Evolutionary conservation across 2,113 vertebrate genomes (phyloP).

Genomic region (Nerophis lumbriciformis): DNA sequence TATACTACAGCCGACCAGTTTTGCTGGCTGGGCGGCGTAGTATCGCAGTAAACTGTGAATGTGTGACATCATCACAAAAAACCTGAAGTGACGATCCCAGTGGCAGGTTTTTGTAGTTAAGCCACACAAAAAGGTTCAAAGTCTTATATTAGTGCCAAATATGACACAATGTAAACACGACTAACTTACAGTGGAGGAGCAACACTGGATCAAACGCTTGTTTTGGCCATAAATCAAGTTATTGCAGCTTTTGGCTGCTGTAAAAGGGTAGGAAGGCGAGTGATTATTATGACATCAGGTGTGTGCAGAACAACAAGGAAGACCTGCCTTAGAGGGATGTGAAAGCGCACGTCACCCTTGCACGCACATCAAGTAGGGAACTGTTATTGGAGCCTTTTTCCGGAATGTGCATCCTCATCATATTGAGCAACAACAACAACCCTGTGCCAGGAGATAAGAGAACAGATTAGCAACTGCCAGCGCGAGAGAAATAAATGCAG

Average conservation of each 20-base stretch:
- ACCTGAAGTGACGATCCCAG: background rate
- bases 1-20: conserved; percentile 35
- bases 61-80: conserved; percentile 2
- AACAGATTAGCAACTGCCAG: conserved; percentile 7
- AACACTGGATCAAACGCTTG: conserved; percentile 2
- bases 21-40: conserved; percentile 17
- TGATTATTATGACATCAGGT: background rate
- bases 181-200: background rate
- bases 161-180: conserved; percentile 17
- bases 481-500: too few relatives aligned
- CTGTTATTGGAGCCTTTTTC: background rate
- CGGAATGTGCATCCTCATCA: background rate
- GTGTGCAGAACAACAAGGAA: background rate
- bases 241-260: background rate
- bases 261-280: background rate
- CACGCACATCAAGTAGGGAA: background rate
- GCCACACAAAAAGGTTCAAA: conserved; percentile 25
- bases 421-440: conserved; percentile 18
- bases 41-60: conserved; percentile 22
- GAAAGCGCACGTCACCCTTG: background rate
- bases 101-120: conserved; percentile 17
- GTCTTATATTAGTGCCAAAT: conserved; percentile 6
- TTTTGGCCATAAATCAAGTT: background rate
- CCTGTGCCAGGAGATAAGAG: conserved; percentile 22
- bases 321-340: background rate